Base-by-base conservation (phyloP, 2,888 invertebrate species). In the Pseudanteris insignis region DNA sequence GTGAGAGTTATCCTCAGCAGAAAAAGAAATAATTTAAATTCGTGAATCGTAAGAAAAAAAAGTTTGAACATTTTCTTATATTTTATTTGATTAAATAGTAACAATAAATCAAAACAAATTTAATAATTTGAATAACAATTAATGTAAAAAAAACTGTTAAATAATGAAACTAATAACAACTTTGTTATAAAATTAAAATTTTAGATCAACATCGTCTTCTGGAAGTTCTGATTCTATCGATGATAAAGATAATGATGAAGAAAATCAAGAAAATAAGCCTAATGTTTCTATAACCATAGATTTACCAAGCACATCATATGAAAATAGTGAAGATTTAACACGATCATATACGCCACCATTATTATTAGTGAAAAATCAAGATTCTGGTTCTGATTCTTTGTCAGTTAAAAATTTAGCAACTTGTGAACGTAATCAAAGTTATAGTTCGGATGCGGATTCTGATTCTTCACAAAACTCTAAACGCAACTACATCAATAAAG, bases 291-390 rank as follows among this genome's bases (percentile, higher is more conserved):
- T 40, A 9, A 1, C 26, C 1, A 18, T 55, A 0, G 28, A 40
- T 30, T 40, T 55, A 28, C 55, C 55, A 2, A 34, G 55, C 6
- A 55, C 55, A 13, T 55, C 55, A 1, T 28, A 47, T 2, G 10
- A 55, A 28, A 46, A 12, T 11, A 21, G 33, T 3, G 25, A 28
- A 7, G 5, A 1, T 8, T 2, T 2, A 0, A 2, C 9, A 2
- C 44, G 7, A 18, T 53, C 53, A 4, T 44, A 44, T 9, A 53
- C 53, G 5, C 53, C 44, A 5, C 44, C 44, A 10, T 18, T 30
- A n/a, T 5, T 9, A 26, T 5, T 6, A 9, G 4, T 7, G 7
- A 26, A 26, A 26, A n/a, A n/a, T 26, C 26, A 5, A 9, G 38
- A 48, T 6, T 32, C 37, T 10, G 33, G 21, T 21, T 11, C 25